A percentile compares a stretch with the other conserved stretches of the same genome.
Conservation (phyloP, 35 echinoderm and acorn worm genomes). For the Stichopus chloronotus region DNA sequence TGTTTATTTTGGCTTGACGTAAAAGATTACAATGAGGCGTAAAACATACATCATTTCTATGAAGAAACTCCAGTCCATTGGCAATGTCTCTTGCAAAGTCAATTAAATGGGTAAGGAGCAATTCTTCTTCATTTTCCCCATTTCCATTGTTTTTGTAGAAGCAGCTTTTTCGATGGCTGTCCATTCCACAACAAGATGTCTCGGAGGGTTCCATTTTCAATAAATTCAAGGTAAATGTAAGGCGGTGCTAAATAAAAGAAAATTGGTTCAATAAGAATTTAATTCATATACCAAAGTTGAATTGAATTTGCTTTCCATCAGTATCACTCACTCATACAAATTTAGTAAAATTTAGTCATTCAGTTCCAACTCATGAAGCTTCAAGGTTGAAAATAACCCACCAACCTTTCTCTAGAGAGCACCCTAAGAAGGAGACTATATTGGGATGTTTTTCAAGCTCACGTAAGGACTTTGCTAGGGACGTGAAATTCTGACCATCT, state of each 20-base stretch:
- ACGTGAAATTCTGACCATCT: neutral
- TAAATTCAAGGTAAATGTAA: neutral
- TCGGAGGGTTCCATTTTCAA: neutral
- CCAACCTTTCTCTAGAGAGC: neutral
- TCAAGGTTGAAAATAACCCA: no score
- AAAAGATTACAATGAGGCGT: neutral
- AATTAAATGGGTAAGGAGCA: neutral
- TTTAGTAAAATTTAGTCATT: no score
- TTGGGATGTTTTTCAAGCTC: neutral
- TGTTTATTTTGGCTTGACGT: no score
- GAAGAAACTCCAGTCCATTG: neutral
- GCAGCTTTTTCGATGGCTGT: neutral
- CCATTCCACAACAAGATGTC: neutral
- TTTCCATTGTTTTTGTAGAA: neutral
- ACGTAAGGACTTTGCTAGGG: neutral
- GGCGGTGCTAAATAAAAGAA: neutral
- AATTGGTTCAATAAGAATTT: neutral
- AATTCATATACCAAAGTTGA: no score
- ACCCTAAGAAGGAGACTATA: neutral
- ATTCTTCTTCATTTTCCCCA: neutral
- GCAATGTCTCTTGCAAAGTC: neutral
- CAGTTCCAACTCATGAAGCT: no score
- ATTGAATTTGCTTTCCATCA: no score
- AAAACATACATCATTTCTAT: neutral
- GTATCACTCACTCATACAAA: no score